Evolutionary conservation across 2,113 vertebrate species (phyloP).

Genomic region (Thunnus thynnus): DNA sequence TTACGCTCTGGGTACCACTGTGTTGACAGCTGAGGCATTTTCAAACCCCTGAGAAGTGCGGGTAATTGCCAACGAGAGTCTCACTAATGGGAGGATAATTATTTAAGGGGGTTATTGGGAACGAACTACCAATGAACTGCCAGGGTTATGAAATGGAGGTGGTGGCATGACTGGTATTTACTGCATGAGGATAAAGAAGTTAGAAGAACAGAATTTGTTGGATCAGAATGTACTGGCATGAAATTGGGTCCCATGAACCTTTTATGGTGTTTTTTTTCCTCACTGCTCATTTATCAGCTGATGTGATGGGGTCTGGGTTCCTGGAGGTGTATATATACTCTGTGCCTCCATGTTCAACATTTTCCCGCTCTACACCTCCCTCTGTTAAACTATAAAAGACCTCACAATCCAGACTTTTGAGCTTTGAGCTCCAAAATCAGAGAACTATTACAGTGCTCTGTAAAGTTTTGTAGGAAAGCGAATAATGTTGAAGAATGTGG

Average conservation of each 20-base stretch:
- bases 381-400: slow-evolving; percentile 44
- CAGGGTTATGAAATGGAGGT: slow-evolving; percentile 16
- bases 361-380: slow-evolving; percentile 53
- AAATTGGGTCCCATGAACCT: slow-evolving; percentile 42
- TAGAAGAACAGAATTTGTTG: slow-evolving; percentile 8
- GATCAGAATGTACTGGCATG: slow-evolving; percentile 53
- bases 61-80: slow-evolving; percentile 48
- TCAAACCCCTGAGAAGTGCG: slow-evolving; percentile 42
- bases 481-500: slow-evolving; percentile 56
- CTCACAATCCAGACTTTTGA: slow-evolving; percentile 36
- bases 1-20: slow-evolving; percentile 60
- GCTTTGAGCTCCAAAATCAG: slow-evolving; percentile 52
- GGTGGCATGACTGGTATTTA: slow-evolving; percentile 45
- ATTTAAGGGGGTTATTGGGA: slow-evolving; percentile 43
- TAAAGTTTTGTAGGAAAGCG: no score
- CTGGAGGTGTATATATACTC: slow-evolving; percentile 34
- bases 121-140: slow-evolving; percentile 19
- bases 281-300: slow-evolving; percentile 41
- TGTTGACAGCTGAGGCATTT: slow-evolving; percentile 73
- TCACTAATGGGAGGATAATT: slow-evolving; percentile 59
- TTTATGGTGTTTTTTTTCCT: slow-evolving; percentile 25
- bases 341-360: slow-evolving; percentile 21
- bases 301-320: slow-evolving; percentile 42
- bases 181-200: background rate
- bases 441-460: background rate